phyloP scores from a whole-genome alignment of 2,888 invertebrate species.

The Lacanobia wlatinum region DNA sequence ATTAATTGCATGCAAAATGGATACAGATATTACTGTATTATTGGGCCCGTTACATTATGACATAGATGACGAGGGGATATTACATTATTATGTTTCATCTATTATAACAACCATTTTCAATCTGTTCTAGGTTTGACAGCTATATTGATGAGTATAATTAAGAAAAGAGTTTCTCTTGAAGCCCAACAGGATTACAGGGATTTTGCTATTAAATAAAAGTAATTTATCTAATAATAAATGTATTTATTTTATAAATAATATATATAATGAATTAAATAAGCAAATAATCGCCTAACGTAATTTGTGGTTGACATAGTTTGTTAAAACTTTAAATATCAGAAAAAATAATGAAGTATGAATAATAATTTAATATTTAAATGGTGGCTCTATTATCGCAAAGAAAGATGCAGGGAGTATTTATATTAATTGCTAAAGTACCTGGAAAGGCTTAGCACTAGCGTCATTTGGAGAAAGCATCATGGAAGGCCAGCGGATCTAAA shows the following conservation, averaged over 20 bases:
- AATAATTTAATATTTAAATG: conserved; percentile 14
- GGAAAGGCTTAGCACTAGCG: neutral
- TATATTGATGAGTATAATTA: conserved; percentile 9
- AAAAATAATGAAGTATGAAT: conserved; percentile 14
- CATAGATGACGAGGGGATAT: no score
- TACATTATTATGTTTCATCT: no score
- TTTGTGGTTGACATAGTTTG: conserved; percentile 63
- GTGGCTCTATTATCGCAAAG: neutral
- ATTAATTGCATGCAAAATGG: no score
- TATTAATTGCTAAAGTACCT: neutral
- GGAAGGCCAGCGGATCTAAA: no score
- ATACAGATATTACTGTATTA: no score
- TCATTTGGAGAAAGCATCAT: neutral
- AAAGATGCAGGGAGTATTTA: neutral
- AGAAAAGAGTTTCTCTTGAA: neutral
- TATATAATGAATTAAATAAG: conserved; percentile 76
- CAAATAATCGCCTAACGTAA: conserved; percentile 69
- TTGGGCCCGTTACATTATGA: neutral
- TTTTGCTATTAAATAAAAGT: conserved; percentile 30
- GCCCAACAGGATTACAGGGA: conserved; percentile 23
- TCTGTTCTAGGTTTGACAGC: conserved; percentile 16
- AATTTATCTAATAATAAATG: conserved; percentile 55
- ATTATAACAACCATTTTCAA: neutral
- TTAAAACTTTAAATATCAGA: conserved; percentile 51
- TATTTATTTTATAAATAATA: conserved; percentile 78